Percentiles rank a stretch among this genome's conserved stretches.
Conservation (phyloP, 1,140 invertebrate species). For the Diplogasteroides magnus region DNA sequence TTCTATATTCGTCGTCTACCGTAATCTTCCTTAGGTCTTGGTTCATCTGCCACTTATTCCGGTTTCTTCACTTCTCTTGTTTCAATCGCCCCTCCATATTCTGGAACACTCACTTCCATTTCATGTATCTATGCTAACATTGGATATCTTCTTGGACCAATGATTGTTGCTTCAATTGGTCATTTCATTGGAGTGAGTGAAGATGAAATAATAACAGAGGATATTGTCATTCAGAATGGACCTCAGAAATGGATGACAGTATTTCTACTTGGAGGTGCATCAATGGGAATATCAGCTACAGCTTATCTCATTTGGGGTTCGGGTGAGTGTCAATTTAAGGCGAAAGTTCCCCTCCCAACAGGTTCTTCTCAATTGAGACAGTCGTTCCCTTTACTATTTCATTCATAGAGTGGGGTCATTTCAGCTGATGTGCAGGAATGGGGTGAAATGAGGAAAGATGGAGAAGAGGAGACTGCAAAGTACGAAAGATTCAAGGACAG, state of each 20-base stretch:
- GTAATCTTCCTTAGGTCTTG: background rate
- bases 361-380: background rate
- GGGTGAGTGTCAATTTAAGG: background rate
- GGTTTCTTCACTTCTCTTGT: background rate
- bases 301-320: background rate
- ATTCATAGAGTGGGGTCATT: background rate
- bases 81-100: background rate
- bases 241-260: background rate
- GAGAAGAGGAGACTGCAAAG: background rate
- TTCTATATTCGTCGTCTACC: no score
- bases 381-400: background rate
- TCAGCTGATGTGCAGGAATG: background rate
- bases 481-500: background rate
- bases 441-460: background rate
- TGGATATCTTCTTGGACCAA: background rate
- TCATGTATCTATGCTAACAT: background rate
- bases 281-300: background rate
- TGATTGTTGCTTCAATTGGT: background rate
- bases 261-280: background rate
- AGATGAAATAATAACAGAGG: conserved; percentile 7
- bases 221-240: background rate
- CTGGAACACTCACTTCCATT: background rate
- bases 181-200: background rate
- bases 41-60: background rate
- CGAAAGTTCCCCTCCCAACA: no score